Evolutionary conservation across 2,797 vertebrate species (phyloP), one percentile per base, ranked within the genome.

Genomic region (Atherinosoma microstoma): DNA sequence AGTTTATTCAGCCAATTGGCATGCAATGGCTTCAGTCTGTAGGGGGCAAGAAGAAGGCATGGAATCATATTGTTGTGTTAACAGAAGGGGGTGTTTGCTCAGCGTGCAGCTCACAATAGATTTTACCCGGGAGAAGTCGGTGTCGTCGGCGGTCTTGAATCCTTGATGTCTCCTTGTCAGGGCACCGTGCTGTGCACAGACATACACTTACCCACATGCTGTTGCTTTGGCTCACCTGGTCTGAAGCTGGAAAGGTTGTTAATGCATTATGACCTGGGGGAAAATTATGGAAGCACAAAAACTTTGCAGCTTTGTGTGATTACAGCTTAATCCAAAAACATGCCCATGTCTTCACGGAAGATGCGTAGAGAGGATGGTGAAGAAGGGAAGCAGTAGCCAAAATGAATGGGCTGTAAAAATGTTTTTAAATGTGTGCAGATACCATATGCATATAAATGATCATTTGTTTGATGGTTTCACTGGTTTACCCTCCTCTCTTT

Each of bases 1-100:
- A 22, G 32, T 56, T 45, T 20, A 65, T 70, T 68, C 79, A 58
- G 64, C 74, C 70, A 73, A 40, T 69, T 70, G 76, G 84, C 62
- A 66, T 51, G 40, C 62, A 63, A 60, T 85, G 79, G 66, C 81
- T 58, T 72, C 79, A 75, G 67, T 66, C 81, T 66, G 73, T 75
- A 54, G 76, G 78, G 72, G 20, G 61, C 1, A 27, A 27, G 38
- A 59, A 45, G 60, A 38, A 76, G 78, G 75, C 81, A 72, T 34
- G 80, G 38, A 73, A 70, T 56, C 87, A 89, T 83, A 86, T 86
- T 90, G 89, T 59, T 60, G 67, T 82, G 76, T 59, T 89, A 87
- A 91, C 76, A 67, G 30, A 36, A 45, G 70, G 82, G 79, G 82
- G 75, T 77, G 76, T 83, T 91, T 83, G 80, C 82, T 78, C 76